Evolutionary conservation across 2,113 vertebrate genomes (phyloP).

Genomic region (Muntiacus muntjak): DNA sequence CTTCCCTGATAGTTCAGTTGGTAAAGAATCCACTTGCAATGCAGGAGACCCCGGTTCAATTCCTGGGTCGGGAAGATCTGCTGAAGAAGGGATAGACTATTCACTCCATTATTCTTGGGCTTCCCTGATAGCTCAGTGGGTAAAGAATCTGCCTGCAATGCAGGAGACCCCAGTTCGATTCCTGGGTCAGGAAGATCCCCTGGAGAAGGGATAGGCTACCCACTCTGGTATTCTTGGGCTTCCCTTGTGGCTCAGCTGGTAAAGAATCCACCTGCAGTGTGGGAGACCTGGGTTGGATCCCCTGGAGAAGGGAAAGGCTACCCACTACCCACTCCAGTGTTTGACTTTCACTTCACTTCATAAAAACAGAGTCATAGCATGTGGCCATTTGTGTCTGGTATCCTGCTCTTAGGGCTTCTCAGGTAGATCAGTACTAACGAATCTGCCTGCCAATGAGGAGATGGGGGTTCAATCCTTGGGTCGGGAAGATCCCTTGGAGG

Average conservation of each 20-base stretch:
- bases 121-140: not conserved
- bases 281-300: not conserved
- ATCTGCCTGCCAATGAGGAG: not conserved
- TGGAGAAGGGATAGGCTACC: not conserved
- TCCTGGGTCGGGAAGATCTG: not conserved
- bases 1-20: not conserved
- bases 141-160: not conserved
- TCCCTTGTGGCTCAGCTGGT: not conserved
- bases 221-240: not conserved
- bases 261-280: not conserved
- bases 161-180: not conserved
- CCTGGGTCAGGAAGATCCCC: not conserved
- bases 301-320: not conserved
- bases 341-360: not conserved
- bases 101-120: not conserved
- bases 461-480: not conserved
- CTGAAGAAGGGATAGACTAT: not conserved
- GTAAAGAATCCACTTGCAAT: not conserved
- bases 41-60: rapidly evolving
- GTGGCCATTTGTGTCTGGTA: not conserved
- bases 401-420: not conserved
- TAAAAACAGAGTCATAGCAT: not conserved
- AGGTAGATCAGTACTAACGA: not conserved
- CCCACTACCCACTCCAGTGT: not conserved
- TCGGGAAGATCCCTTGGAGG: not conserved